These are phyloP conservation scores for Athalia cordata DNA, from an alignment of 2,888 invertebrate genomes.

Conservation along the genomic window DNA sequence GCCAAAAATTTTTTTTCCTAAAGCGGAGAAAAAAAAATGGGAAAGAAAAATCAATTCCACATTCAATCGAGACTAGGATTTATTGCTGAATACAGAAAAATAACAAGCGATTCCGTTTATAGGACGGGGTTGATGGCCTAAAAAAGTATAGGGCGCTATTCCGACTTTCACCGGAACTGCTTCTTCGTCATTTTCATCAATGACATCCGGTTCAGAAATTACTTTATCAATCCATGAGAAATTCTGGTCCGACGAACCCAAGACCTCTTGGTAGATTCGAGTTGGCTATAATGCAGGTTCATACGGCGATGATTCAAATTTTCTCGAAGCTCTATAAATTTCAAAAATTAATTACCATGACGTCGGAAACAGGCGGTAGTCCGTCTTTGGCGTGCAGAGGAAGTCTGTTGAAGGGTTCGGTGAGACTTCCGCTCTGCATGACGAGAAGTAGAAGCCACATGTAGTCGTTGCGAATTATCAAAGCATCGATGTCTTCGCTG, in stretches of 20 bases:
- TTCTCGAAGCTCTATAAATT: not conserved
- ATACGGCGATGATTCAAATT: not conserved
- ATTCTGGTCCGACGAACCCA: constrained; percentile 64
- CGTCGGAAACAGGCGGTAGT: constrained; percentile 67
- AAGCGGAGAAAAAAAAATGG: not conserved
- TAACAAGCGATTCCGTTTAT: constrained; percentile 67
- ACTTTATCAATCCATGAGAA: constrained; percentile 63
- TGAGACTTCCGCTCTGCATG: constrained; percentile 71
- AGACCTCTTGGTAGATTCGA: constrained; percentile 69
- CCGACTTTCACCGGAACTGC: constrained; percentile 35
- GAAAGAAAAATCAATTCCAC: not conserved
- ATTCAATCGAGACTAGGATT: constrained; percentile 44
- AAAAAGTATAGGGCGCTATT: constrained; percentile 60
- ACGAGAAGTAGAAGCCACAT: constrained; percentile 74
- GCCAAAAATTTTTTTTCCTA: not conserved
- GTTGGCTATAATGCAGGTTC: constrained; percentile 50
- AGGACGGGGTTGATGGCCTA: constrained; percentile 65
- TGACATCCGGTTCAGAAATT: constrained; percentile 48
- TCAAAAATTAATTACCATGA: constrained; percentile 63
- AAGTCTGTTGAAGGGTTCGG: constrained; percentile 68
- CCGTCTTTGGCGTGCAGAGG: constrained; percentile 62
- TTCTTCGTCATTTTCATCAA: constrained; percentile 47
- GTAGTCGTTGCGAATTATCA: constrained; percentile 71
- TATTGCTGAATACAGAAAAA: constrained; percentile 68
- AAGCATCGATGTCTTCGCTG: constrained; percentile 60